Base-by-base conservation (phyloP, 2,888 invertebrate genomes). In the Cryptus armator region DNA sequence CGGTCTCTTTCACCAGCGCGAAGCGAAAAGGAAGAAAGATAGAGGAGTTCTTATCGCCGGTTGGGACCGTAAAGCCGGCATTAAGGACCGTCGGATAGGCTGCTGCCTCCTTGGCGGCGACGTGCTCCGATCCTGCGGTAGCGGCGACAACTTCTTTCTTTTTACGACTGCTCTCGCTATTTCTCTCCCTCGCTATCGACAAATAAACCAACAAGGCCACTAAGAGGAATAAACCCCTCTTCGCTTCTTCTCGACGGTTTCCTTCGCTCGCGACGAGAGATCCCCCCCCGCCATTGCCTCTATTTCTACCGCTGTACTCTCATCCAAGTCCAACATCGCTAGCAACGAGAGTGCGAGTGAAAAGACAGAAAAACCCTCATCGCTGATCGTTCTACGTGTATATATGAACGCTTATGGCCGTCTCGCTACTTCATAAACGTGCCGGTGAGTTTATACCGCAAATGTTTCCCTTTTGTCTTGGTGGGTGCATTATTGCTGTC, bases 11-110 rank as follows among this genome's bases (percentile, higher is more conserved):
- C 12, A 12, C 53, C 12, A 46, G 16, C 16, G 43, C n/a, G 56
- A 67, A 66, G 44, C 19, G 46, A 62, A 68, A 37, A 48, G 48
- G 24, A 75, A 68, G 81, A 51, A 48, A 75, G 48, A 75, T 32
- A 62, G 37, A 72, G 37, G 14, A 44, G 76, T 78, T 82, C 77
- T 82, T 82, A 83, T 83, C 82, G 77, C 66, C 46, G 7, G 77
- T 62, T 72, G 82, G 67, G 53, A 78, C 70, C 72, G 77, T 83
- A 83, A 83, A 83, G 67, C 67, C 71, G 77, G 56, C 82, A 78
- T 83, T 83, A 83, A 83, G 77, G 67, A 71, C 66, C 53, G 24
- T 6, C 44, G 72, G 71, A 67, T 67, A 83, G 71, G 71, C 64
- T 56, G 71, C 64, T 56, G 64, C 66, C 59, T 72, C 51, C 76